A percentile compares a stretch with the other conserved stretches of the same genome.
Evolutionary conservation across 2,888 invertebrate species (phyloP).

Genomic region (Trichopoda pennipes): DNA sequence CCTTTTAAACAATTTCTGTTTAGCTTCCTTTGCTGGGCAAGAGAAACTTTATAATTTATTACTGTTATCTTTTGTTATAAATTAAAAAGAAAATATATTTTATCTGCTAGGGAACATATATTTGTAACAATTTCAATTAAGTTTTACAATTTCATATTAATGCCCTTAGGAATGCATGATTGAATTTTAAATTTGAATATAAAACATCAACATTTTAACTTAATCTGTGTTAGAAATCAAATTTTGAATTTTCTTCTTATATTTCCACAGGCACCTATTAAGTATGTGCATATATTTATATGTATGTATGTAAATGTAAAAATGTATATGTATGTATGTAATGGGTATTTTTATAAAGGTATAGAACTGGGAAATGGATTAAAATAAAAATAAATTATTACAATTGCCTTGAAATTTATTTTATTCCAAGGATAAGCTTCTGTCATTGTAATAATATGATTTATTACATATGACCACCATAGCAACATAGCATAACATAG

Average conservation of each 20-base stretch:
- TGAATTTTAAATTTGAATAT: neutral
- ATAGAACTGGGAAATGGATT: too few relatives aligned
- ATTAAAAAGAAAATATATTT: neutral
- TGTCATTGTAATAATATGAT: too few relatives aligned
- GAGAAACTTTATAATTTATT: too few relatives aligned
- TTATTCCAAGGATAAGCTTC: too few relatives aligned
- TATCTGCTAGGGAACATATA: neutral
- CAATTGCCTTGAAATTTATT: too few relatives aligned
- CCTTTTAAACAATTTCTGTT: too few relatives aligned
- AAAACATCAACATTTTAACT: constrained; percentile 1
- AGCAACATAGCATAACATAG: too few relatives aligned
- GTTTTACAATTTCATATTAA: neutral
- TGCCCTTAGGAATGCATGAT: neutral
- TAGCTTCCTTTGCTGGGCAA: too few relatives aligned
- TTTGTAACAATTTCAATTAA: constrained; percentile 11
- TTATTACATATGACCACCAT: too few relatives aligned
- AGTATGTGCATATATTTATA: neutral
- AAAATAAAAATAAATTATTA: too few relatives aligned
- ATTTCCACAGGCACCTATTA: neutral
- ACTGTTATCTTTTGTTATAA: too few relatives aligned
- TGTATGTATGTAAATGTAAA: neutral
- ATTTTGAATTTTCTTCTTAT: neutral
- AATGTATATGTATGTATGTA: neutral
- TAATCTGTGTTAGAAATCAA: constrained; percentile 19
- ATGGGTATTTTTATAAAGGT: too few relatives aligned